Percentiles rank a stretch among this genome's conserved stretches.
phyloP scores from a whole-genome alignment of 2,113 vertebrate genomes.

The Geococcyx californianus region DNA sequence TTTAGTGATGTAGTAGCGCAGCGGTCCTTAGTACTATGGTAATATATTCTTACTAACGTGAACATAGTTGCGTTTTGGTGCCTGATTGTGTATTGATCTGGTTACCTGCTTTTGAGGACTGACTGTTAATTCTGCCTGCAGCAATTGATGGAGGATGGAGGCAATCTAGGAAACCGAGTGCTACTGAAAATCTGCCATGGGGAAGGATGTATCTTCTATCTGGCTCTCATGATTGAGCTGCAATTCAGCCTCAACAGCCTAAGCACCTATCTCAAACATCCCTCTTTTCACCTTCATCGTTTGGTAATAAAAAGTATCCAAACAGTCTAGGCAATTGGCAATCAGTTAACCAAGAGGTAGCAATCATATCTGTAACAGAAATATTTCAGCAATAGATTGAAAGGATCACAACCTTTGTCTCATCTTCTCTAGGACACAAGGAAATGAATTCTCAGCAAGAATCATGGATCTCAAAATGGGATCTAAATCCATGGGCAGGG shows the following conservation, averaged over 20 bases:
- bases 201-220: neutral
- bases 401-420: neutral
- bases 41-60: neutral
- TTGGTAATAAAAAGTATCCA: neutral
- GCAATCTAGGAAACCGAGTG: neutral
- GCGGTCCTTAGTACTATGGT: too few species aligned
- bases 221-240: neutral
- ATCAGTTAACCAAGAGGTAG: neutral
- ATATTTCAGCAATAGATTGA: neutral
- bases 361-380: neutral
- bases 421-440: rapidly evolving
- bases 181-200: neutral
- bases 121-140: neutral
- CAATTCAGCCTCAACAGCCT: neutral
- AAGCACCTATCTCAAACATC: neutral
- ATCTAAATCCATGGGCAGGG: neutral
- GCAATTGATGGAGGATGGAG: neutral
- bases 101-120: neutral
- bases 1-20: neutral
- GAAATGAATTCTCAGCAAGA: neutral
- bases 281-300: neutral
- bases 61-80: neutral
- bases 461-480: neutral
- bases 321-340: neutral
- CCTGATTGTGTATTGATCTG: neutral